Conservation (phyloP, 2,797 vertebrate genomes). For the Artibeus lituratus region DNA sequence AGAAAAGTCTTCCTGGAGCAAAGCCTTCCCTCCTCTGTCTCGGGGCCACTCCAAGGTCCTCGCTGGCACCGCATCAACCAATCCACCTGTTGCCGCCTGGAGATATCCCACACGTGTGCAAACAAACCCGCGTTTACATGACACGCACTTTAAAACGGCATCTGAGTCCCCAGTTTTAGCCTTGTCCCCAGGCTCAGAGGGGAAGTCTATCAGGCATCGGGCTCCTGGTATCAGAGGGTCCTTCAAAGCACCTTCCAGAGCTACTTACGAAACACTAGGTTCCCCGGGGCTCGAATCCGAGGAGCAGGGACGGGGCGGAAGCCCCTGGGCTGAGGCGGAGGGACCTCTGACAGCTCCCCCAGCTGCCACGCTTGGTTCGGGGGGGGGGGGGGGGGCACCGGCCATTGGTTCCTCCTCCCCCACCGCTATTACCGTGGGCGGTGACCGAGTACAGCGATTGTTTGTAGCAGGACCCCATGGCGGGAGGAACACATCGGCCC, state of each 20-base stretch:
- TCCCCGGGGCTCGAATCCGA: neutral
- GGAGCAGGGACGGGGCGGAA: neutral
- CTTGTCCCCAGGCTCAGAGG: neutral
- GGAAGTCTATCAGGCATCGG: neutral
- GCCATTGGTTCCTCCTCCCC: slow-evolving; percentile 16
- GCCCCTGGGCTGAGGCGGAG: neutral
- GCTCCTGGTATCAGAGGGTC: neutral
- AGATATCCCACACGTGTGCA: neutral
- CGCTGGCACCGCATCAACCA: neutral
- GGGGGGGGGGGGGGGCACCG: no score
- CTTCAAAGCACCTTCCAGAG: neutral
- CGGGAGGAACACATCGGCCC: neutral
- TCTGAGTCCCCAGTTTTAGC: neutral
- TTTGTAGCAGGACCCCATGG: neutral
- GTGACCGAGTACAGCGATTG: neutral
- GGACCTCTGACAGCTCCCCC: neutral
- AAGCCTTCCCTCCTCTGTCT: neutral
- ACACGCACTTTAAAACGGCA: neutral
- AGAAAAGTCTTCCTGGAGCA: neutral
- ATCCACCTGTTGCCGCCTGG: neutral
- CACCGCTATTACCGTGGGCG: neutral
- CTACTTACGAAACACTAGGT: neutral
- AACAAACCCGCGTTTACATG: neutral
- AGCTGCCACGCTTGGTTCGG: neutral
- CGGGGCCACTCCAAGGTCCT: neutral